Evolutionary conservation across 35 echinoderm and acorn worm species (phyloP), one percentile per base, ranked within the genome.

Genomic region (Patiria miniata): DNA sequence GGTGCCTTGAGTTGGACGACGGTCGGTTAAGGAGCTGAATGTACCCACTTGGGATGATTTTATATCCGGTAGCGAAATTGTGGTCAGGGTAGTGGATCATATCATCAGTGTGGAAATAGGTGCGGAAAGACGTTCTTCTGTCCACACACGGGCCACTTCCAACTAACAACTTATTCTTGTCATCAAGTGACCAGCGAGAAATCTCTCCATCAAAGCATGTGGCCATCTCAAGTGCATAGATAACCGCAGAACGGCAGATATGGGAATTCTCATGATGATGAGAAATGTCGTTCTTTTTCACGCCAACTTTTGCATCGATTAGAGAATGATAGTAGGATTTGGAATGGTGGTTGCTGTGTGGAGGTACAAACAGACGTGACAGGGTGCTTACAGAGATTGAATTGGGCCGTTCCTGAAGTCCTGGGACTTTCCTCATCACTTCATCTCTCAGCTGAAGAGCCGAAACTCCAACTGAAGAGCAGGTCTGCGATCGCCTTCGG

Each of bases 121-220:
- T 33, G 33, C 58, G 55, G 26, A 83, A 83, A 7, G 51, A 23
- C 28, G 58, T 83, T 21, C 56, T 57, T 18, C 53, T 32, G 34
- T 57, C 52, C 1, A 83, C 81, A 58, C 51, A 52, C 33, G 81
- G 52, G 6, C 81, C 81, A 53, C 81, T 52, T 37, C 81, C 81
- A 30, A 83, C 50, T 33, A 37, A 29, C 17, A 83, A 15, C 17
- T 83, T 83, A 33, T 83, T 83, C 12, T 83, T 83, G 52, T 58
- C 81, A 56, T 83, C 81, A 1, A 32, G 7, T 36, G 81, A 59
- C 30, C 52, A 83, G 14, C 36, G 7, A 37, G 81, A 36, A 29
- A 39, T 14, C 19, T 83, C 81, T 10, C 34, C 38, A 2, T 59
- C 5, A 37, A 83, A 83, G 58, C 81, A 83, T 30, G 81, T 16